Evolutionary conservation across 2,888 invertebrate genomes (phyloP), one percentile per base, ranked within the genome.

Genomic region (Marronus borbonicus): DNA sequence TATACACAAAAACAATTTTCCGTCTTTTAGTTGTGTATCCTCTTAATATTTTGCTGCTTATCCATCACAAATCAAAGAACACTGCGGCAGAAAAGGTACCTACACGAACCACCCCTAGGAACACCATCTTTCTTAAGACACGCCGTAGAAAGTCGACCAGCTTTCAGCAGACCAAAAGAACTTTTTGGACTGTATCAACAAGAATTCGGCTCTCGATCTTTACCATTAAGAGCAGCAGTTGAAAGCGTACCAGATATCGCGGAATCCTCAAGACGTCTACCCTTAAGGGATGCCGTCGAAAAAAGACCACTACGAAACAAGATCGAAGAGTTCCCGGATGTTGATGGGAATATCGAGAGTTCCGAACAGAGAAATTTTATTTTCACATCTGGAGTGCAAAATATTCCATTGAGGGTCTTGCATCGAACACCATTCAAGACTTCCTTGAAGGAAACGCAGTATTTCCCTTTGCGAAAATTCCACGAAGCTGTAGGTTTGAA

Each of bases 161-260:
- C 84, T 1, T 74, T 79, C 50, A 60, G 80, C 36, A 80, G 81
- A 3, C 50, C 28, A 5, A 66, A 65, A n/a, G 84, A 85, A 68
- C 81, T 83, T 75, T 84, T 82, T 69, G 82, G 86, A 10, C 78
- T 84, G 3, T 86, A 85, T 77, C 83, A 79, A 36, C 83, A 82
- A 31, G 86, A 86, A 77, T 89, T 86, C 80, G 90, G 90, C 36
- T 88, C 88, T 17, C 87, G 84, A 76, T 88, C 87, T 79, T 85
- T 93, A 70, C 96, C 96, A 0, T 89, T 96, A 78, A 90, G 96
- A 79, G 91, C 92, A 68, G 95, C 96, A 1, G 95, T 96, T 2
- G 96, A 96, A 88, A 94, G 92, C 84, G 89, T 93, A 78, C 94
- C 94, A 8, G 86, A 89, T 82, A 82, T 87, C 87, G 81, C 79